Evolutionary conservation across 1,140 invertebrate species (phyloP).

Genomic region (Anastatus disparis): DNA sequence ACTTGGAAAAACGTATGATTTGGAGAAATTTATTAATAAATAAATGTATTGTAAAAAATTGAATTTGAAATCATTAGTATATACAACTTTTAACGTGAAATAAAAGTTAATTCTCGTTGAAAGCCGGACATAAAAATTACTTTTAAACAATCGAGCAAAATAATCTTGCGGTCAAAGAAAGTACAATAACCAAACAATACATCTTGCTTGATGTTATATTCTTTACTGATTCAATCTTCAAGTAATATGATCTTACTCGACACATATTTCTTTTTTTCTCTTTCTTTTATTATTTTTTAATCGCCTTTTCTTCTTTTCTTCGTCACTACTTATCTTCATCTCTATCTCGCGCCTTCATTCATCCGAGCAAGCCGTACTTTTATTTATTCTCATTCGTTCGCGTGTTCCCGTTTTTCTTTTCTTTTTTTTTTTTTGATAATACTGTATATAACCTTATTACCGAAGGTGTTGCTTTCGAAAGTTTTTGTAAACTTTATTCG

Average conservation of each 20-base stretch:
- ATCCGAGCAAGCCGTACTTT: too few relatives aligned
- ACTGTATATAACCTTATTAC: conserved; percentile 9
- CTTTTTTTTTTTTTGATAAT: neutral
- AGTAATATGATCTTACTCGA: conserved; percentile 32
- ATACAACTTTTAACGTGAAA: too few relatives aligned
- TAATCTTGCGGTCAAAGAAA: neutral
- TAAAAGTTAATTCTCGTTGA: too few relatives aligned
- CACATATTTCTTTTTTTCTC: conserved; percentile 37
- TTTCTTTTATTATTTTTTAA: too few relatives aligned
- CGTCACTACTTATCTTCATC: conserved; percentile 8
- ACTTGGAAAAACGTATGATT: too few relatives aligned
- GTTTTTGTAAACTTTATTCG: conserved; percentile 31
- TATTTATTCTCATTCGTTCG: neutral
- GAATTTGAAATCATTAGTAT: too few relatives aligned
- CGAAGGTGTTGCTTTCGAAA: neutral
- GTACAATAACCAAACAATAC: neutral
- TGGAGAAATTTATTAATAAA: too few relatives aligned
- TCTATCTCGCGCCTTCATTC: conserved; percentile 27
- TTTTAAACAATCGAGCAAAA: conserved; percentile 3
- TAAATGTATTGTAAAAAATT: too few relatives aligned
- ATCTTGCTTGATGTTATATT: neutral
- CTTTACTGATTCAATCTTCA: neutral
- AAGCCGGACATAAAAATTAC: neutral
- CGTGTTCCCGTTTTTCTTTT: conserved; percentile 18
- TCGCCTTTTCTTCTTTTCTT: neutral